These are phyloP conservation scores for Ceratina calcarata DNA, from an alignment of 1,140 invertebrate genomes.

Conservation along the genomic window DNA sequence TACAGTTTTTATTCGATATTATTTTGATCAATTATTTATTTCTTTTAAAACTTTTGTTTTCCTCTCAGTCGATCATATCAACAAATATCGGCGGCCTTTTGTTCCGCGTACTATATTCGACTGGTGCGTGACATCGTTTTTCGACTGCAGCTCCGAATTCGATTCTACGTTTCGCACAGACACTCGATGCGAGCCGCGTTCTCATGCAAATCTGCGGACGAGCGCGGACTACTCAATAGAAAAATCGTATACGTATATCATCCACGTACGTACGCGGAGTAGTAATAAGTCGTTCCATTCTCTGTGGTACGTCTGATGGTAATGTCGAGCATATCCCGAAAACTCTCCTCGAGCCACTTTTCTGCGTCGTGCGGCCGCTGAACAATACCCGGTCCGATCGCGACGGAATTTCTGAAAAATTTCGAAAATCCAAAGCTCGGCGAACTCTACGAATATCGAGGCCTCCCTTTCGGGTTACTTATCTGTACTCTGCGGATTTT, in stretches of 20 bases:
- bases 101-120: background rate
- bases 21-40: background rate
- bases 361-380: no score
- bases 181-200: background rate
- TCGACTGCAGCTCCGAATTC: constrained; percentile 6
- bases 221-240: background rate
- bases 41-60: background rate
- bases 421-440: background rate
- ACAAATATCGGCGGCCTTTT: background rate
- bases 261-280: background rate
- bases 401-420: background rate
- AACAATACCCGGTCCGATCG: constrained; percentile 8
- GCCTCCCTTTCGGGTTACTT: background rate
- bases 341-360: background rate
- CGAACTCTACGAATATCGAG: background rate
- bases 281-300: constrained; percentile 36
- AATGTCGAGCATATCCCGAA: background rate
- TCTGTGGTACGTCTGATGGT: constrained; percentile 8
- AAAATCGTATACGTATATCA: constrained; percentile 27
- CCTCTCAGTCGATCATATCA: background rate
- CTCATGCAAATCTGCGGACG: background rate
- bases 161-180: background rate
- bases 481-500: no score
- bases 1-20: no score
- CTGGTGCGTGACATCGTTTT: background rate